Percentiles rank a stretch among this genome's conserved stretches.
phyloP scores from a whole-genome alignment of 2,888 invertebrate species.

The Heliconius sara region DNA sequence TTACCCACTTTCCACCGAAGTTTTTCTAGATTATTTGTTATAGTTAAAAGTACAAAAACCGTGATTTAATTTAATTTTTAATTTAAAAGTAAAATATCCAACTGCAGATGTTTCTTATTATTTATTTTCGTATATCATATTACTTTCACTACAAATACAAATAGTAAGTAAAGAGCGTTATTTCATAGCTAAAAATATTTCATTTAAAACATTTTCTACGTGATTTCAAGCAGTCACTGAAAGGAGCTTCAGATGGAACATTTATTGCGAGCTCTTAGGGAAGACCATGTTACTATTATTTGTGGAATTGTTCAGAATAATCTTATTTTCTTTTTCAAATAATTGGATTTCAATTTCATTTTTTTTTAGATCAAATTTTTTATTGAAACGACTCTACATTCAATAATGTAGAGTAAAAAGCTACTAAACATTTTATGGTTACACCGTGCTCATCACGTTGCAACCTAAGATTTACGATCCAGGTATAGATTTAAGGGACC shows the following conservation, averaged over 20 bases:
- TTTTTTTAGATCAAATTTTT: not conserved
- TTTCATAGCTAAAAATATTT: constrained; percentile 13
- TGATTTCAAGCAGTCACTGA: constrained; percentile 17
- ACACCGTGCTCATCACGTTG: too few relatives aligned
- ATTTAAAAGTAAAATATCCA: too few relatives aligned
- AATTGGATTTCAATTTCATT: not conserved
- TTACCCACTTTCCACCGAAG: not conserved
- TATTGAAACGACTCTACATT: too few relatives aligned
- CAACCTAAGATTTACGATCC: too few relatives aligned
- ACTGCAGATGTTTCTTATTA: not conserved
- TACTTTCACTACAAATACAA: not conserved
- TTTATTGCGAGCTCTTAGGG: constrained; percentile 20
- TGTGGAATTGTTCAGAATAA: not conserved
- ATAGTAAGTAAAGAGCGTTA: not conserved
- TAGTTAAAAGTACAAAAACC: too few relatives aligned
- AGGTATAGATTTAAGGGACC: too few relatives aligned
- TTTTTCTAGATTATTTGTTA: not conserved
- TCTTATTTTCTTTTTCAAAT: not conserved
- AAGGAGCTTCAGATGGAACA: constrained; percentile 4
- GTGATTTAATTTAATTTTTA: too few relatives aligned
- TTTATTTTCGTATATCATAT: not conserved
- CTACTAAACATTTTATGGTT: too few relatives aligned
- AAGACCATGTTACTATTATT: not conserved
- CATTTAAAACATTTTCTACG: constrained; percentile 21
- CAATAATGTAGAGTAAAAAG: too few relatives aligned